Conservation (phyloP, 2,888 invertebrate genomes). For the Neoascia interrupta region DNA sequence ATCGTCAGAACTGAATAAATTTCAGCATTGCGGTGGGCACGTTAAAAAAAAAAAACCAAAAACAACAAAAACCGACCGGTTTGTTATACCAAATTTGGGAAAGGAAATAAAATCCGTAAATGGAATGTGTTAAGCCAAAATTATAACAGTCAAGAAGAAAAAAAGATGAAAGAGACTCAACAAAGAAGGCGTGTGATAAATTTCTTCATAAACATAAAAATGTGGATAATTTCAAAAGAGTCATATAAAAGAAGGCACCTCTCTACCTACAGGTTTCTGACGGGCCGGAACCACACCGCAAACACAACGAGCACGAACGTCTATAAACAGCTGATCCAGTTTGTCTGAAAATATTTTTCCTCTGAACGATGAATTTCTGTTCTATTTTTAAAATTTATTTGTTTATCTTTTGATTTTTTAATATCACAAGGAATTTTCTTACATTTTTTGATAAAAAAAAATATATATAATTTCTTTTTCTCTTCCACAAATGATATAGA, state of each 20-base stretch:
- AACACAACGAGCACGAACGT: not conserved
- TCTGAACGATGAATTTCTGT: slow-evolving; percentile 4
- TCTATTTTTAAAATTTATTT: not conserved
- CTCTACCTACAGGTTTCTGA: slow-evolving; percentile 24
- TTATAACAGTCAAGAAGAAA: not conserved
- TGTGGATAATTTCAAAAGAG: slow-evolving; percentile 11
- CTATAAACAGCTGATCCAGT: slow-evolving; percentile 44
- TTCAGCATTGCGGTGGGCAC: slow-evolving; percentile 17
- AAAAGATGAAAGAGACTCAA: not conserved
- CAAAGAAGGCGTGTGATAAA: slow-evolving; percentile 38
- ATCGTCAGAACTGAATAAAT: slow-evolving; percentile 21
- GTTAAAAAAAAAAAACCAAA: slow-evolving; percentile 21
- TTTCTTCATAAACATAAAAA: slow-evolving; percentile 9
- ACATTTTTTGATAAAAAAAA: too few species aligned
- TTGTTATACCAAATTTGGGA: slow-evolving; percentile 51
- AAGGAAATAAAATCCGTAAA: slow-evolving; percentile 36
- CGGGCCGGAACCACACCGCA: slow-evolving; percentile 22
- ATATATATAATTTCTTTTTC: too few species aligned
- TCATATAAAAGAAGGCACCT: slow-evolving; percentile 1
- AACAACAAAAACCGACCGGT: slow-evolving; percentile 49
- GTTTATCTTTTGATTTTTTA: slow-evolving; percentile 7
- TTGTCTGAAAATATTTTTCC: not conserved
- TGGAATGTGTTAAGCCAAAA: not conserved
- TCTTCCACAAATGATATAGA: too few species aligned
- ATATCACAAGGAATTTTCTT: too few species aligned